Conservation (phyloP, 2,888 invertebrate species). For the Sisyra terminalis region DNA sequence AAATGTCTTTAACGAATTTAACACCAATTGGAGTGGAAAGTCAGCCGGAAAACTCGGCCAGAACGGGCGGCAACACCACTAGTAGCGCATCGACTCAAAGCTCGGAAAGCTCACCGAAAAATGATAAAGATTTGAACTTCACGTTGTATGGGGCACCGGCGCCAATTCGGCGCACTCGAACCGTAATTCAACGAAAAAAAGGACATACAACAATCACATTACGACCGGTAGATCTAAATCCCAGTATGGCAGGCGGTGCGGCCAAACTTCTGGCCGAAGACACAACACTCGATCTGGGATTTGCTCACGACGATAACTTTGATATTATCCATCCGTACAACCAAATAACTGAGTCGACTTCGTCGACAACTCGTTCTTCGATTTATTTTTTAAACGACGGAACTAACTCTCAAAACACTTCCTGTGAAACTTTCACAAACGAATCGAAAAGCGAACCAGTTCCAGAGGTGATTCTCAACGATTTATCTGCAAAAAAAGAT, state of each 20-base stretch:
- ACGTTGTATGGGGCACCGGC: conserved; percentile 20
- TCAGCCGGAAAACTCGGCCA: too few species aligned
- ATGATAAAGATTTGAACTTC: conserved; percentile 15
- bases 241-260: conserved; percentile 1
- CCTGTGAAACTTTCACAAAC: conserved; percentile 1
- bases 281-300: conserved; percentile 7
- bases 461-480: background rate
- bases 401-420: background rate
- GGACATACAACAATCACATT: conserved; percentile 15
- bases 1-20: too few species aligned
- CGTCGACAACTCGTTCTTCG: conserved; percentile 1
- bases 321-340: conserved; percentile 1
- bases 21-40: too few species aligned
- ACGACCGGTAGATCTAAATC: background rate
- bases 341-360: conserved; percentile 4
- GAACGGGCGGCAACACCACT: conserved; percentile 11
- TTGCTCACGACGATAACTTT: conserved; percentile 1
- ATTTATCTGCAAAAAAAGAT: background rate
- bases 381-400: background rate
- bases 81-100: conserved; percentile 19
- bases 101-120: conserved; percentile 17
- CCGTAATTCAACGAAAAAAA: conserved; percentile 18
- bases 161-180: conserved; percentile 21
- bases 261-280: conserved; percentile 5
- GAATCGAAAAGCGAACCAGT: conserved; percentile 2